Conservation (phyloP, 2,113 vertebrate genomes). For the Ranitomeya variabilis region DNA sequence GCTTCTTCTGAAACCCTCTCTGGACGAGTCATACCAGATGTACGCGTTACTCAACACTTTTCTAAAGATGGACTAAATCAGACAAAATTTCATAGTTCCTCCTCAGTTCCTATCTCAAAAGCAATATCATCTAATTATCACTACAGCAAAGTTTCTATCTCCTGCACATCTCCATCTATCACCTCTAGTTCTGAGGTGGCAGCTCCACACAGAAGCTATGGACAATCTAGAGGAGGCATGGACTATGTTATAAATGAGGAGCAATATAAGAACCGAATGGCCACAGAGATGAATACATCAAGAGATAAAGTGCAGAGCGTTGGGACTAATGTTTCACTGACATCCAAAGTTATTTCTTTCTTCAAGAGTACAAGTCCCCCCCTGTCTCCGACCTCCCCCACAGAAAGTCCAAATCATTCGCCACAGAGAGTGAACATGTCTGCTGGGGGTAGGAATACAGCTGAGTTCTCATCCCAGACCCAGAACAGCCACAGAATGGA, state of each 20-base stretch:
- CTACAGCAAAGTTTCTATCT: slow-evolving; percentile 65
- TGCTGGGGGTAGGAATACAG: slow-evolving; percentile 69
- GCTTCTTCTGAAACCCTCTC: slow-evolving; percentile 66
- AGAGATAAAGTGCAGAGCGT: slow-evolving; percentile 72
- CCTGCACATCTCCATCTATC: slow-evolving; percentile 65
- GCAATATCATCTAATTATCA: slow-evolving; percentile 62
- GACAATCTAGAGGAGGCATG: slow-evolving; percentile 61
- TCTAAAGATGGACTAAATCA: slow-evolving; percentile 86
- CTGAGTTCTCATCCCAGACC: slow-evolving; percentile 90
- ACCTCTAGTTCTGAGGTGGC: slow-evolving; percentile 57
- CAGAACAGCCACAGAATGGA: slow-evolving; percentile 74
- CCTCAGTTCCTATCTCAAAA: slow-evolving; percentile 71
- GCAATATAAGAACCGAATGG: slow-evolving; percentile 57
- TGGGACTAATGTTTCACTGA: slow-evolving; percentile 65
- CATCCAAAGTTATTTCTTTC: slow-evolving; percentile 81
- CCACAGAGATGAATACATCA: slow-evolving; percentile 59
- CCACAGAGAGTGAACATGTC: slow-evolving; percentile 68
- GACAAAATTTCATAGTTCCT: slow-evolving; percentile 79
- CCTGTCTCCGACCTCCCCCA: slow-evolving; percentile 84
- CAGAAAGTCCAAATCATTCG: slow-evolving; percentile 82
- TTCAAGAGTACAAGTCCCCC: slow-evolving; percentile 86
- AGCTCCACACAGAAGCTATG: slow-evolving; percentile 69
- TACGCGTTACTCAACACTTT: slow-evolving; percentile 88
- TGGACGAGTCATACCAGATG: slow-evolving; percentile 80
- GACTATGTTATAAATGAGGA: slow-evolving; percentile 73